phyloP scores from a whole-genome alignment of 2,888 invertebrate genomes.

The Pherbina coryleti region DNA sequence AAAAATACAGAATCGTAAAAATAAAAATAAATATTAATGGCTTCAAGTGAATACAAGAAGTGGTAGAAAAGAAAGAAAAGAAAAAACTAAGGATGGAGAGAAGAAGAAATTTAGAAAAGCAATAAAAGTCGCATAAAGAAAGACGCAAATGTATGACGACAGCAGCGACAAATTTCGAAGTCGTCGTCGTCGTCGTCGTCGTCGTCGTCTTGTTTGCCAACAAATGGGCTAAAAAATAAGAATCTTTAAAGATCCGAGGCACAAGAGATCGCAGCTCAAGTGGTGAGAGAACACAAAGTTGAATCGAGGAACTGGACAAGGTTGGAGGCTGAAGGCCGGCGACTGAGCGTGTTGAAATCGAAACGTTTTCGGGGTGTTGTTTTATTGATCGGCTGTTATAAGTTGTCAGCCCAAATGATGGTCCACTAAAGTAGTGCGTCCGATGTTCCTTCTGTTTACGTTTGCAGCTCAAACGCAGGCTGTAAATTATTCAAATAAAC shows the following conservation, averaged over 20 bases:
- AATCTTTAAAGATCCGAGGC: background rate
- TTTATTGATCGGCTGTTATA: constrained; percentile 31
- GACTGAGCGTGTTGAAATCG: background rate
- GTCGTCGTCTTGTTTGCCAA: background rate
- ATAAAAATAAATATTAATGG: background rate
- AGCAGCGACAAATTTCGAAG: background rate
- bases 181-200: background rate
- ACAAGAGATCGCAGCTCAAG: background rate
- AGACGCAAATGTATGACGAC: background rate
- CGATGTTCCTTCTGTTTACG: constrained; percentile 19
- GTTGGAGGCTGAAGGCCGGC: background rate
- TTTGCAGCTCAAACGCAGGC: constrained; percentile 1
- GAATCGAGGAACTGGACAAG: too few species aligned
- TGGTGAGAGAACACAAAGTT: background rate
- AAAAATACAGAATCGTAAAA: background rate
- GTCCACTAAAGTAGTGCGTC: background rate
- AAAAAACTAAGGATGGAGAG: background rate
- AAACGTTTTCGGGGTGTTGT: constrained; percentile 4
- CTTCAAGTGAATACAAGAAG: background rate
- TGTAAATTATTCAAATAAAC: constrained; percentile 22
- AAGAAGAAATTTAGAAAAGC: constrained; percentile 8
- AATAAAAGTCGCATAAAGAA: background rate
- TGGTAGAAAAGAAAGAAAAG: background rate
- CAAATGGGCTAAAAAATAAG: constrained; percentile 2
- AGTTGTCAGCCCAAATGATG: constrained; percentile 26